Base-by-base conservation (phyloP, 2,888 invertebrate species). In the Disparrhopalites patrizii region DNA sequence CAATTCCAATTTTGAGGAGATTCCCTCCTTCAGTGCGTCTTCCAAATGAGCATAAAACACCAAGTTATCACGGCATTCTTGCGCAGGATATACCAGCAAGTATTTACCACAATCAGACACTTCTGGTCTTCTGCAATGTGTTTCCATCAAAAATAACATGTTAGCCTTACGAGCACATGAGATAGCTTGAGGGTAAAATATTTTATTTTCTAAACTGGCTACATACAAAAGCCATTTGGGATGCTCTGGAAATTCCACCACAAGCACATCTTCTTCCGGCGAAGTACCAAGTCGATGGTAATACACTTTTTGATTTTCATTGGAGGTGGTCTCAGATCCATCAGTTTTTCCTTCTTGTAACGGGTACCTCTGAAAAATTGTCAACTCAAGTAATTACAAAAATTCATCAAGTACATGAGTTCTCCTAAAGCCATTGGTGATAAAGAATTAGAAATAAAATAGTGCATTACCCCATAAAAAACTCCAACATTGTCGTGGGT, bases 401-500 rank as follows among this genome's bases (percentile, higher is more conserved):
- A 8, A 30, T 18, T 50, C 25, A 7, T 27, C 18, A n/a, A 47
- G 7, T 47, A n/a, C 47, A 7, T 47, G 13, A 10, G 18, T 47
- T 18, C 7, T 18, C 5, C 47, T n/a, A n/a, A n/a, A n/a, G n/a
- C n/a, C n/a, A n/a, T n/a, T n/a, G n/a, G n/a, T n/a, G n/a, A n/a
- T n/a, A n/a, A n/a, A n/a, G n/a, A n/a, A n/a, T n/a, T n/a, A n/a
- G n/a, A 47, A 47, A 25, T 23, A 56, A 31, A 20, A 20, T 56
- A 20, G 10, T 10, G 13, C 13, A 30, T 83, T 81, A 89, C 90
- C 64, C 89, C 90, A 80, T 98, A 99, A 81, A 99, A 98, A 74
- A 98, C 84, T 50, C 98, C 98, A 77, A 87, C 86, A 79, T 95
- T 89, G 80, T 98, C 96, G 78, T 93, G 92, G 30, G 93, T 93